Conservation (phyloP, 2,797 vertebrate genomes). For the Heliangelus exortis region DNA sequence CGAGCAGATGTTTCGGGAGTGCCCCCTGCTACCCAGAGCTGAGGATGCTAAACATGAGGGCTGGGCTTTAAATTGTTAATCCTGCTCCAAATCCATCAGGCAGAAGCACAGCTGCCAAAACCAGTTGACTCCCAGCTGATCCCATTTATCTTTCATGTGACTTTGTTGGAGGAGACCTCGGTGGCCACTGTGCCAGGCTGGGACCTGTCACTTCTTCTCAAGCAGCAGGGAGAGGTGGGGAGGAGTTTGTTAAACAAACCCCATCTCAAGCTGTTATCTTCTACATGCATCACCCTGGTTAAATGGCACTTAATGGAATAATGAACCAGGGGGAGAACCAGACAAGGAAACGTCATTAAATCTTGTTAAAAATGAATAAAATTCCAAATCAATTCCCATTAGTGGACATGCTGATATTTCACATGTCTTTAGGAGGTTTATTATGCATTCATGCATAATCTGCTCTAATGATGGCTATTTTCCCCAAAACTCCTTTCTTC, state of each 20-base stretch:
- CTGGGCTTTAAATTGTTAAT: slow-evolving; percentile 61
- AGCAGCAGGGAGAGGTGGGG: neutral
- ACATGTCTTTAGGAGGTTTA: slow-evolving; percentile 69
- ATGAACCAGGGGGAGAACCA: slow-evolving; percentile 66
- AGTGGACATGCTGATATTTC: slow-evolving; percentile 57
- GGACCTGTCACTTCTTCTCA: slow-evolving; percentile 1
- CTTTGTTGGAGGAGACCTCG: neutral
- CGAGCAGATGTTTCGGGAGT: neutral
- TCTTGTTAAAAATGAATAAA: slow-evolving; percentile 82
- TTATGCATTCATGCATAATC: slow-evolving; percentile 70
- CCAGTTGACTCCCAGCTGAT: slow-evolving; percentile 41
- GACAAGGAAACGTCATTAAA: slow-evolving; percentile 81
- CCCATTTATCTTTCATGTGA: slow-evolving; percentile 42
- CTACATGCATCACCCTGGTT: slow-evolving; percentile 55
- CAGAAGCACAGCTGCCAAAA: slow-evolving; percentile 3
- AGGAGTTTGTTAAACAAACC: slow-evolving; percentile 40
- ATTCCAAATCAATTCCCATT: slow-evolving; percentile 80
- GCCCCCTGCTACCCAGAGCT: neutral
- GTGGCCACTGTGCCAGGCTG: neutral
- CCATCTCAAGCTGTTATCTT: slow-evolving; percentile 38
- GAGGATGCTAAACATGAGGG: neutral
- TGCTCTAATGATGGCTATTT: slow-evolving; percentile 45
- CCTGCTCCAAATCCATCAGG: neutral
- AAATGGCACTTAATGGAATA: slow-evolving; percentile 73
- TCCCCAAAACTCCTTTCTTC: slow-evolving; percentile 6